Base-by-base conservation (phyloP, 2,888 invertebrate genomes). In the Coleophora deauratella region DNA sequence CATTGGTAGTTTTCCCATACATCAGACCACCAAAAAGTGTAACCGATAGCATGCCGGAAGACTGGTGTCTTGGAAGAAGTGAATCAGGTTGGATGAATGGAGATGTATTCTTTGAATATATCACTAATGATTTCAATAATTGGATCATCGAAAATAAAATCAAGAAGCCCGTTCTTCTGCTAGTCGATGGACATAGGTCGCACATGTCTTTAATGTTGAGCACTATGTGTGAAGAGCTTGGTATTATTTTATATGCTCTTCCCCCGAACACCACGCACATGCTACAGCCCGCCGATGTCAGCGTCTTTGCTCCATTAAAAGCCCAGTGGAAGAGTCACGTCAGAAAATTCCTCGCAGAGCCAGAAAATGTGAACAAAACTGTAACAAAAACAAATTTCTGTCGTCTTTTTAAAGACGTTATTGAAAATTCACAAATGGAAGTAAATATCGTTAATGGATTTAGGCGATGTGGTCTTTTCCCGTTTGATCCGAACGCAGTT, bases 211-310 rank as follows among this genome's bases (percentile, higher is more conserved):
- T 55, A 31, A n/a, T 31, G 8, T 27, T 58, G 6, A 55, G 53
- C 31, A 10, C 21, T 1, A 10, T n/a, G n/a, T n/a, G n/a, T n/a
- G n/a, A n/a, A n/a, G n/a, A n/a, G n/a, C n/a, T n/a, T n/a, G n/a
- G n/a, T n/a, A n/a, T n/a, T n/a, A n/a, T n/a, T n/a, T n/a, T n/a
- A n/a, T n/a, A n/a, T n/a, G n/a, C n/a, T n/a, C 41, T 59, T 12
- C 56, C 53, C 2, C 51, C 59, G 1, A 59, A 60, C 41, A 51
- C 55, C 3, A 62, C 54, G 8, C 57, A 58, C 14, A 53, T 56
- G 9, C 28, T 55, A 9, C 57, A 57, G 38, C 57, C 57, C 37
- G 57, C 53, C 33, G 54, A 54, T 32, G 57, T 61, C 6, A 49
- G 58, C 15, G 50, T 55, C 1, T 57, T 55, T 42, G 43, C 14